Evolutionary conservation across 2,113 vertebrate species (phyloP).

Genomic region (Neogale vison): DNA sequence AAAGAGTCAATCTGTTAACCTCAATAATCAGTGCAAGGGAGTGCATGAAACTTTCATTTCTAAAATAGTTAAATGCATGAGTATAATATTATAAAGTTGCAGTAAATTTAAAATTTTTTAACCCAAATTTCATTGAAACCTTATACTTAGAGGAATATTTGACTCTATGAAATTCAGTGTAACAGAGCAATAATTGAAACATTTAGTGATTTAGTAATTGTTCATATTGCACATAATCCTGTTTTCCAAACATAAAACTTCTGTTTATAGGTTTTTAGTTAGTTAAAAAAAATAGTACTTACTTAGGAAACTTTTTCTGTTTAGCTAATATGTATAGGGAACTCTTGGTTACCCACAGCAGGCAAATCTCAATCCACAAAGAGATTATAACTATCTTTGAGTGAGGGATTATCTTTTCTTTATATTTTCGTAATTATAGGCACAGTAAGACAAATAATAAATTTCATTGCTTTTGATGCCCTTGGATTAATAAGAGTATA

Average conservation of each 20-base stretch:
- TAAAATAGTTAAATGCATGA: constrained; percentile 25
- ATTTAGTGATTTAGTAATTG: neutral
- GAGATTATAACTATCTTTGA: neutral
- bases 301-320: neutral
- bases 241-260: neutral
- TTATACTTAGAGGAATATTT: constrained; percentile 36
- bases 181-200: neutral
- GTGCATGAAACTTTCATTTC: constrained; percentile 37
- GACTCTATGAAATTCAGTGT: neutral
- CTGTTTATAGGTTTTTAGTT: neutral
- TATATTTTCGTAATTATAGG: neutral
- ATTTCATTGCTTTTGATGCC: neutral
- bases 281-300: neutral
- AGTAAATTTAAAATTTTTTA: constrained; percentile 45
- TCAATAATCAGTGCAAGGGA: neutral
- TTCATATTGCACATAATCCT: neutral
- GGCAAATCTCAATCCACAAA: neutral
- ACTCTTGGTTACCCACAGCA: neutral
- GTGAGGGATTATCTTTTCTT: neutral
- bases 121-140: constrained; percentile 62
- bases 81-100: constrained; percentile 46
- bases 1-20: constrained; percentile 47
- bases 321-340: neutral
- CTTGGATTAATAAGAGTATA: neutral
- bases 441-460: neutral